phyloP scores from a whole-genome alignment of 2,797 vertebrate species.

The Ciconia nigra region DNA sequence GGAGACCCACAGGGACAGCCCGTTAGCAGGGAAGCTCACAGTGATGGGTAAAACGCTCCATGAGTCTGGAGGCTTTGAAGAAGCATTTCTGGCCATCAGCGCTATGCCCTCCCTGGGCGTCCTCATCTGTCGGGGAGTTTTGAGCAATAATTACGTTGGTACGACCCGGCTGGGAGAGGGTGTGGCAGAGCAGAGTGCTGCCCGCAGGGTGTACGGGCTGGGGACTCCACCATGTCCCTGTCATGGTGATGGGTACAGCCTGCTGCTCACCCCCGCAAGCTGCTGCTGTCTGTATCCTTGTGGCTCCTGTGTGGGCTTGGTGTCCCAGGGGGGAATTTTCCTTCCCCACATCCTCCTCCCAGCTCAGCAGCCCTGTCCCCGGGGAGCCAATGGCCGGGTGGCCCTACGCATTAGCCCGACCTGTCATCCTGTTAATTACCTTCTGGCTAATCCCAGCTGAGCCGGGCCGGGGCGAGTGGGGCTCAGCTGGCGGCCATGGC shows the following conservation, averaged over 20 bases:
- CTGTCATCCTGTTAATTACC: neutral
- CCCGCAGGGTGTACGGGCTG: fast-evolving
- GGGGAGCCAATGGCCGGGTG: neutral
- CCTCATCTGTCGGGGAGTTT: neutral
- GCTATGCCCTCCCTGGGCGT: neutral
- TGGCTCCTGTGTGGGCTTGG: fast-evolving
- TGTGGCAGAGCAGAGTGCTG: neutral
- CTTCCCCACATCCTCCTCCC: neutral
- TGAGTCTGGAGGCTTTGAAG: neutral
- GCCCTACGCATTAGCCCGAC: neutral
- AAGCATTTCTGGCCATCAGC: neutral
- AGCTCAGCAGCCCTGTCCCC: neutral
- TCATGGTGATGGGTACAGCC: fast-evolving
- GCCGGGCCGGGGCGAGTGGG: neutral
- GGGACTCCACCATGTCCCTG: fast-evolving
- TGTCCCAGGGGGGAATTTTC: neutral
- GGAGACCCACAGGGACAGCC: neutral
- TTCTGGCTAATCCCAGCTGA: neutral
- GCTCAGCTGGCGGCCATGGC: neutral
- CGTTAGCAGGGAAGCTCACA: fast-evolving
- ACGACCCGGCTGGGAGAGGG: fast-evolving
- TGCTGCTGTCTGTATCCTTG: neutral
- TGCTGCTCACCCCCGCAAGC: neutral
- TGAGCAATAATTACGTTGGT: neutral
- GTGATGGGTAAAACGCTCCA: neutral